These are phyloP conservation scores for Oriolus oriolus DNA, from an alignment of 2,113 vertebrate genomes.

Conservation along the genomic window DNA sequence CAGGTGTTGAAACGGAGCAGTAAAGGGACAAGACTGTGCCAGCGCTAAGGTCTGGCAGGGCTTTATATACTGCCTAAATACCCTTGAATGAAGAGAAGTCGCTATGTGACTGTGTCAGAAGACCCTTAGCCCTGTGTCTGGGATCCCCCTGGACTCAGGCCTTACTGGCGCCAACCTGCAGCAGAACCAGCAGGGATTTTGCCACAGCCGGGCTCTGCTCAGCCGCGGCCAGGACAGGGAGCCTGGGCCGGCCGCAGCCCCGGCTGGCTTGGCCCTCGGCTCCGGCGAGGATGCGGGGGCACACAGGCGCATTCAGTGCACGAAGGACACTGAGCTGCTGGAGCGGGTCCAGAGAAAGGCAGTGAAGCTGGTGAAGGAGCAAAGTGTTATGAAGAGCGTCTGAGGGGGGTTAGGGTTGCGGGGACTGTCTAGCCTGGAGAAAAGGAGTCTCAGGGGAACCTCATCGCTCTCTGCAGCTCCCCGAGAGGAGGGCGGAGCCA, in stretches of 20 bases:
- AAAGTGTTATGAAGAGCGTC: accelerated
- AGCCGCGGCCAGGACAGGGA: accelerated
- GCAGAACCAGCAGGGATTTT: accelerated
- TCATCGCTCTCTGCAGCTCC: too few species aligned
- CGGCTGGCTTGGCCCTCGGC: accelerated
- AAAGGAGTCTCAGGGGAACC: not conserved
- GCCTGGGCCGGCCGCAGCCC: accelerated
- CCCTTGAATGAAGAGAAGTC: not conserved
- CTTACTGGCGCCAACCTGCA: accelerated
- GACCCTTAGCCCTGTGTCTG: accelerated
- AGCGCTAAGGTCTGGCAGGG: too few species aligned
- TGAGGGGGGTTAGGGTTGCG: not conserved
- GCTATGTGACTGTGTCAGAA: not conserved
- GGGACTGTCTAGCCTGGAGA: not conserved
- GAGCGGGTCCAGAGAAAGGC: not conserved
- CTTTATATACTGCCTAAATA: not conserved
- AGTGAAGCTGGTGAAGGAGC: not conserved
- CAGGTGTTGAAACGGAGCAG: not conserved
- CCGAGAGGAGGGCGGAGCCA: not conserved
- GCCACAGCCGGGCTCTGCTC: not conserved
- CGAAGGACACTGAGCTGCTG: not conserved
- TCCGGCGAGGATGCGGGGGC: accelerated
- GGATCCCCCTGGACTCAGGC: not conserved
- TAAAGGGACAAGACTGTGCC: too few species aligned
- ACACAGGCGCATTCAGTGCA: accelerated